Percentiles rank a stretch among this genome's conserved stretches.
phyloP scores from a whole-genome alignment of 2,797 vertebrate genomes.

The Setipinna tenuifilis region DNA sequence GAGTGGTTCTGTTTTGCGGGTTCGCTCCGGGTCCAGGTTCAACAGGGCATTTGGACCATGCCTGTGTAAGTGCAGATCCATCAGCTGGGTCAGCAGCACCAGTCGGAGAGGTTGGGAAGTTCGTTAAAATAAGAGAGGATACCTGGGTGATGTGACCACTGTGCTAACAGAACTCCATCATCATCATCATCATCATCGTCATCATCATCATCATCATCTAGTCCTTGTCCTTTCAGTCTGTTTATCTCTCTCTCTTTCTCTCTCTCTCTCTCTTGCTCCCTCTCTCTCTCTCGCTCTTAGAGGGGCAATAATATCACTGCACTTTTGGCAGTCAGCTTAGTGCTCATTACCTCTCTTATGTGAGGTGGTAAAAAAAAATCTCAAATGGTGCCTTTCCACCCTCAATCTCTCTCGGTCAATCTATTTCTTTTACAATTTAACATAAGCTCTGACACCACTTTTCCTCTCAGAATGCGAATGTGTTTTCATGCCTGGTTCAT shows the following conservation, averaged over 20 bases:
- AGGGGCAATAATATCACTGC: not conserved
- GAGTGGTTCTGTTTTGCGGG: not conserved
- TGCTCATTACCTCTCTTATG: not conserved
- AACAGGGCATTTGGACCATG: not conserved
- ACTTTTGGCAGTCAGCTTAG: not conserved
- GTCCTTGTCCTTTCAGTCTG: not conserved
- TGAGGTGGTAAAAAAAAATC: not conserved
- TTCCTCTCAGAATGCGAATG: not conserved
- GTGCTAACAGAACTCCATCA: not conserved
- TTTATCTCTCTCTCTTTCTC: not conserved
- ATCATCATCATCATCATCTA: too few relatives aligned
- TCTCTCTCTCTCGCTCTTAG: too few relatives aligned
- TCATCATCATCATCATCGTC: too few relatives aligned
- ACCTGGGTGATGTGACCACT: not conserved
- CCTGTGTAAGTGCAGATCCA: not conserved
- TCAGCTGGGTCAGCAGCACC: constrained; percentile 1
- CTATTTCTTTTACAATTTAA: not conserved
- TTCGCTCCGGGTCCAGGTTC: not conserved
- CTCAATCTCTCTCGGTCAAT: not conserved
- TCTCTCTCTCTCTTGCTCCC: too few relatives aligned
- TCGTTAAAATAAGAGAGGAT: not conserved
- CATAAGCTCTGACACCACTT: constrained; percentile 7
- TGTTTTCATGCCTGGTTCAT: not conserved
- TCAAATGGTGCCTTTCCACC: not conserved
- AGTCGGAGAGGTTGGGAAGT: not conserved